Evolutionary conservation across 2,113 vertebrate genomes (phyloP).

Genomic region (Solea senegalensis): DNA sequence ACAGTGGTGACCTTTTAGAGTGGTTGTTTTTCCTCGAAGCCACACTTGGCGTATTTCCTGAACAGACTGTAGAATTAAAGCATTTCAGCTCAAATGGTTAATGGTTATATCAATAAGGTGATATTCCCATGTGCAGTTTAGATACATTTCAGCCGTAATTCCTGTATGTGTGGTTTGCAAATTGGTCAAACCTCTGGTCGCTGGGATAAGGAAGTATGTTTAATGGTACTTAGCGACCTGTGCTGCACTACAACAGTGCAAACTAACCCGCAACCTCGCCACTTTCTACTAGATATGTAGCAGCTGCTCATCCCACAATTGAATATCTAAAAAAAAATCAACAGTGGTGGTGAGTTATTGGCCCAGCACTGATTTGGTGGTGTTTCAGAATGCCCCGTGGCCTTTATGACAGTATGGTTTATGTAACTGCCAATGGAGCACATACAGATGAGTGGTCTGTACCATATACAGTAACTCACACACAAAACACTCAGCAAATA

Average conservation of each 20-base stretch:
- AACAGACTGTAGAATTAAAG: no score
- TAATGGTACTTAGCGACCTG: slow-evolving; percentile 49
- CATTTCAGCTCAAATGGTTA: no score
- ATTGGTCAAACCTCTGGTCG: not conserved
- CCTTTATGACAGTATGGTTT: slow-evolving; percentile 70
- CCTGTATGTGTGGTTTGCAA: not conserved
- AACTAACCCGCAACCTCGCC: slow-evolving; percentile 36
- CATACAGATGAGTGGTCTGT: slow-evolving; percentile 64
- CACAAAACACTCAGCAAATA: slow-evolving; percentile 4
- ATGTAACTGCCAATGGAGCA: slow-evolving; percentile 71
- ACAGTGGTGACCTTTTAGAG: no score
- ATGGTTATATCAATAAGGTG: no score
- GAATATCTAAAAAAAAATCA: slow-evolving; percentile 49
- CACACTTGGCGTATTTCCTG: no score
- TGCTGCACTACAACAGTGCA: slow-evolving; percentile 30
- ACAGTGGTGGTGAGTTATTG: slow-evolving; percentile 60
- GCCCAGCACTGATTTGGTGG: slow-evolving; percentile 69
- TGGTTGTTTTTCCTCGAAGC: no score
- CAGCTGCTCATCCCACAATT: slow-evolving; percentile 46
- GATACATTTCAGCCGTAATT: slow-evolving; percentile 15
- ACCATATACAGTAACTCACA: slow-evolving; percentile 22
- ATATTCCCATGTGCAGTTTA: not conserved
- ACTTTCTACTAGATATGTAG: slow-evolving; percentile 35
- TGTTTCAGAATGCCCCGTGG: slow-evolving; percentile 61
- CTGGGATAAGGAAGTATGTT: slow-evolving; percentile 30